Conservation (phyloP, 2,888 invertebrate genomes). For the Merodon equestris region DNA sequence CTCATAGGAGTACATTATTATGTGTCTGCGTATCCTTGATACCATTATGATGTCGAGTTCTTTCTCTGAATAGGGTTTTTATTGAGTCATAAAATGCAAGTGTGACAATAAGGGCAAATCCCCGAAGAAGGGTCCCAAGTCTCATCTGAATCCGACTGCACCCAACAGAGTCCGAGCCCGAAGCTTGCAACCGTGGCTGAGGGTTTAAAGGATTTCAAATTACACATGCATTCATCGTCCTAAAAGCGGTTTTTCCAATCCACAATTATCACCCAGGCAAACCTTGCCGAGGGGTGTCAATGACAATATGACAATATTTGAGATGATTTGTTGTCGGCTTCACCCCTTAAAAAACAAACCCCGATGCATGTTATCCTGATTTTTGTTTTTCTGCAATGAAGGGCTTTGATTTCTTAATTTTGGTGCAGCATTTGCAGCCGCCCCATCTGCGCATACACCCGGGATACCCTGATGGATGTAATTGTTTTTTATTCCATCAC, state of each 20-base stretch:
- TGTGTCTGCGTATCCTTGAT: constrained; percentile 40
- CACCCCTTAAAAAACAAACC: constrained; percentile 30
- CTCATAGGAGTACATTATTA: constrained; percentile 21
- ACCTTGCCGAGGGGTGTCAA: constrained; percentile 46
- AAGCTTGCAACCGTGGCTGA: too few species aligned
- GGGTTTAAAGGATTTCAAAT: constrained; percentile 57
- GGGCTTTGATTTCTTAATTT: constrained; percentile 59
- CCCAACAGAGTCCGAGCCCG: neutral
- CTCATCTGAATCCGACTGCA: neutral
- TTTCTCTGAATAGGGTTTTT: constrained; percentile 47
- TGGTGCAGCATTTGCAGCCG: constrained; percentile 28
- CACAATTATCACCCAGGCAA: constrained; percentile 59
- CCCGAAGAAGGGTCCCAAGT: constrained; percentile 28
- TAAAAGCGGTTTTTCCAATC: constrained; percentile 66
- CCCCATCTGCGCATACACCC: constrained; percentile 63
- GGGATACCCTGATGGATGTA: constrained; percentile 46
- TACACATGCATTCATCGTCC: constrained; percentile 61
- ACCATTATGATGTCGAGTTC: constrained; percentile 34
- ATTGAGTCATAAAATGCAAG: constrained; percentile 66
- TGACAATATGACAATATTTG: constrained; percentile 59
- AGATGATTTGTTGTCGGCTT: constrained; percentile 56
- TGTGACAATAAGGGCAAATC: constrained; percentile 55
- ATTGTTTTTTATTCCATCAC: constrained; percentile 65
- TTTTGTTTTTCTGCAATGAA: constrained; percentile 35
- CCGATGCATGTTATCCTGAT: constrained; percentile 39